Conservation (phyloP, 2,113 vertebrate species). For the Atrichornis clamosus region DNA sequence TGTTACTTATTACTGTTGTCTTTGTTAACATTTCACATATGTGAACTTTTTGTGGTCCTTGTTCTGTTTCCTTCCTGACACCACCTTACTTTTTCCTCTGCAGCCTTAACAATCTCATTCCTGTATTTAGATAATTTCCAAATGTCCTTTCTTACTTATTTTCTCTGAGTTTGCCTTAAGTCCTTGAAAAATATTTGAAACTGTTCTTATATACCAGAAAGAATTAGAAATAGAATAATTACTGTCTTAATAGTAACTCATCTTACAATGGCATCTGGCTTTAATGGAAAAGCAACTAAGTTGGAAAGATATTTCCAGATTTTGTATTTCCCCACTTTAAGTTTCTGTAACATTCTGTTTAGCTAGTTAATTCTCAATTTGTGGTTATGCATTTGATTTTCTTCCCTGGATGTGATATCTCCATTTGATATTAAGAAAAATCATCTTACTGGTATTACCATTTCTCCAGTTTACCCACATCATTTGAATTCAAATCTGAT, state of each 20-base stretch:
- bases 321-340: neutral
- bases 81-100: neutral
- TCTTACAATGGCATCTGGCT: neutral
- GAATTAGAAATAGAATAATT: neutral
- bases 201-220: neutral
- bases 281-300: neutral
- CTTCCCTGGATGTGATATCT: neutral
- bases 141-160: neutral
- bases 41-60: neutral
- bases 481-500: neutral
- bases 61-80: neutral
- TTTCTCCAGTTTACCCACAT: neutral
- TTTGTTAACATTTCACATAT: neutral
- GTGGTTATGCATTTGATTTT: neutral
- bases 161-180: neutral
- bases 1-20: neutral
- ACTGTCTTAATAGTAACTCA: neutral
- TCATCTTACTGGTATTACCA: neutral
- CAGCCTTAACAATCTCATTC: neutral
- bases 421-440: neutral
- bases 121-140: neutral
- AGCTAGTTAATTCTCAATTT: neutral
- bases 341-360: neutral
- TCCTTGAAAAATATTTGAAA: neutral
- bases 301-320: neutral